These are phyloP conservation scores for Blera fallax DNA, from an alignment of 2,888 invertebrate species.

Conservation along the genomic window DNA sequence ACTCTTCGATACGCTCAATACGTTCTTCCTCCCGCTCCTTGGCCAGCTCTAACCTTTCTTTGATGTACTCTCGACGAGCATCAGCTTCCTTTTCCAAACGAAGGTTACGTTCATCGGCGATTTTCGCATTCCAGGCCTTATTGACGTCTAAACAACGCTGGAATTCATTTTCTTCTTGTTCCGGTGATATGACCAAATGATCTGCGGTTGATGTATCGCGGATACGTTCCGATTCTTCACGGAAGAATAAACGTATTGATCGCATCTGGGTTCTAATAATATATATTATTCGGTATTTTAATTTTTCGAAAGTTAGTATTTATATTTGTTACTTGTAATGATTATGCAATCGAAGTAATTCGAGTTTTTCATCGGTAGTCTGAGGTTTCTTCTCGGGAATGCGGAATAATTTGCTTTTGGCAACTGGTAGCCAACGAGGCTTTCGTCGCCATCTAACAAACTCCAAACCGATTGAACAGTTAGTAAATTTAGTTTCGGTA, in stretches of 20 bases:
- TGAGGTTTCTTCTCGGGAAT: conserved; percentile 85
- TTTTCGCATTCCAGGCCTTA: conserved; percentile 87
- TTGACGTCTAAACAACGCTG: conserved; percentile 84
- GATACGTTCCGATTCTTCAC: conserved; percentile 83
- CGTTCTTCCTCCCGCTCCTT: conserved; percentile 80
- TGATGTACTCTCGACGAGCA: conserved; percentile 82
- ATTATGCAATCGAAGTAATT: conserved; percentile 86
- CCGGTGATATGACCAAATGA: conserved; percentile 83
- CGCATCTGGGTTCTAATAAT: conserved; percentile 82
- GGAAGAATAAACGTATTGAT: conserved; percentile 83
- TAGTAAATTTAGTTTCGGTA: conserved; percentile 76
- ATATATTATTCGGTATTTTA: neutral
- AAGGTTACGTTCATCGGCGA: conserved; percentile 84
- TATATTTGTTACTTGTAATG: conserved; percentile 84
- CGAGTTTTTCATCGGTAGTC: conserved; percentile 85
- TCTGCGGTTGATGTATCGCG: conserved; percentile 83
- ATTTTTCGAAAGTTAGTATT: neutral
- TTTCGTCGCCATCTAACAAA: conserved; percentile 86
- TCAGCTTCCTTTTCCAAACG: conserved; percentile 83
- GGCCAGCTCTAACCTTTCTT: conserved; percentile 80
- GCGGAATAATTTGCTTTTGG: conserved; percentile 90
- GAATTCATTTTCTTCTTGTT: conserved; percentile 86
- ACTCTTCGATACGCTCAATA: conserved; percentile 83
- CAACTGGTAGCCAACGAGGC: conserved; percentile 90
- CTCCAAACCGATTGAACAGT: conserved; percentile 77